These are phyloP conservation scores for Lutjanus erythropterus DNA, from an alignment of 2,113 vertebrate genomes.

Conservation along the genomic window DNA sequence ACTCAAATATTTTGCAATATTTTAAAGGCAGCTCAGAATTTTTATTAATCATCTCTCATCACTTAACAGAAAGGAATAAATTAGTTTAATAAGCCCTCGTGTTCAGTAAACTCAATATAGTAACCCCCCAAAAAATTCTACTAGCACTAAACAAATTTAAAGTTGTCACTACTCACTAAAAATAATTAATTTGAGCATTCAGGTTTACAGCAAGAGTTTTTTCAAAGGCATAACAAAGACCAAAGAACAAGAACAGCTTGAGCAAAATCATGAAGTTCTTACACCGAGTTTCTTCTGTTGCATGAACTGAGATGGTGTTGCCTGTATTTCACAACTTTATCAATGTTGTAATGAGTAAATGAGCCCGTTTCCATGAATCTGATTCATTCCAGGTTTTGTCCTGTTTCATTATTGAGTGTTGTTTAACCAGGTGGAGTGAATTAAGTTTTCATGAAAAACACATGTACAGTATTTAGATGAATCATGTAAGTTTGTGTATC, in stretches of 20 bases:
- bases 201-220: no score
- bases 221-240: not conserved
- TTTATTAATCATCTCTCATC: no score
- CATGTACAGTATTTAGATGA: slow-evolving; percentile 40
- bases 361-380: slow-evolving; percentile 42
- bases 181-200: no score
- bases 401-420: slow-evolving; percentile 1
- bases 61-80: no score
- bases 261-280: not conserved
- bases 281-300: not conserved
- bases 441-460: slow-evolving; percentile 55
- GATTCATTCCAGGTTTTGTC: slow-evolving; percentile 26
- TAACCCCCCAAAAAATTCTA: no score
- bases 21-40: no score
- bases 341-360: slow-evolving; percentile 23
- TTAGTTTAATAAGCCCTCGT: no score
- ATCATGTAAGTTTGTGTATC: not conserved
- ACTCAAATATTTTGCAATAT: no score
- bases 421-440: slow-evolving; percentile 48
- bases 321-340: slow-evolving; percentile 39
- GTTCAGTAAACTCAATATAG: no score
- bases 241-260: not conserved
- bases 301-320: not conserved
- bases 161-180: no score
- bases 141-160: no score